Evolutionary conservation across 2,797 vertebrate species (phyloP), one percentile per base, ranked within the genome.

Genomic region (Limnodromus scolopaceus): DNA sequence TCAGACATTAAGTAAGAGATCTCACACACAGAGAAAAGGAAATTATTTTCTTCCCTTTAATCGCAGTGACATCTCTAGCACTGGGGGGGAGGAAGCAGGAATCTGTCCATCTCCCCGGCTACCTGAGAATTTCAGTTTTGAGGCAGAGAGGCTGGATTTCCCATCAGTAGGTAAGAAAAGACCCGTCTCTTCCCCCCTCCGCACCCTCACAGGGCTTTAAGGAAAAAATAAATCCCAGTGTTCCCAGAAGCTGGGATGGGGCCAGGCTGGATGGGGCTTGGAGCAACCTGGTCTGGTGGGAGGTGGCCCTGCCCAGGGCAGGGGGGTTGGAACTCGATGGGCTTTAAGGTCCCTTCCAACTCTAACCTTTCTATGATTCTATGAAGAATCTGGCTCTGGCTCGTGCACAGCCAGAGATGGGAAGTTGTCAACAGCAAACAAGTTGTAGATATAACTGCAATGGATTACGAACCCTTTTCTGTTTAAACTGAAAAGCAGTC

Each of bases 371-470:
- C 45, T 19, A 11, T 20, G 43, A 45, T 45, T 45, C 19, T 45
- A 45, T 45, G 45, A 46, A 46, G 64, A n/a, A n/a, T n/a, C n/a
- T n/a, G n/a, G n/a, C n/a, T n/a, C n/a, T n/a, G n/a, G 16, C 16
- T 3, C 36, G 4, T 0, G 1, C 2, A 6, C n/a, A 30, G 54
- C 30, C 78, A 53, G 65, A 22, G 22, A 13, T 2, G 43, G 24
- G 55, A 43, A 65, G 22, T 0, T 72, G 43, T 14, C n/a, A 51
- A 6, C 53, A 16, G 85, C 74, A 68, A 49, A 9, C 38, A 38
- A 36, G 24, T 2, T 4, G 3, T 0, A 38, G 51, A 2, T 2
- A 3, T 8, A 22, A 41, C 0, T 20, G 48, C 46, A 43, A 36
- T 5, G 45, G 14, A 4, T 9, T 1, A 25, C 2, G 13, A 78